Evolutionary conservation across 2,888 invertebrate genomes (phyloP), one percentile per base, ranked within the genome.

Genomic region (Sclerodermus sp.): DNA sequence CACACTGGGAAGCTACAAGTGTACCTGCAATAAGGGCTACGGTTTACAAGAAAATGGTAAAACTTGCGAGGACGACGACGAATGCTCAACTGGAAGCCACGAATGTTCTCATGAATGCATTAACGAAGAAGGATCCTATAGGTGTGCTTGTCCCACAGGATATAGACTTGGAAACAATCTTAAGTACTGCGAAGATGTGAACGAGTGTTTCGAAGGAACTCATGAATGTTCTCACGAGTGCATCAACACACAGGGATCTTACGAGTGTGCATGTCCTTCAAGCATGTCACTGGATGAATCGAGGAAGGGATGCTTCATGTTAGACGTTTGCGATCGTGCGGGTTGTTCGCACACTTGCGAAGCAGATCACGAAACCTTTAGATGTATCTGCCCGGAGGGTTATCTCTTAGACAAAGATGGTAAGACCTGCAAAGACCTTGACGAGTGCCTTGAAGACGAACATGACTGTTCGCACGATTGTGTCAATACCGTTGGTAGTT

Each of bases 201-300:
- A 86, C 68, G 85, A 85, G 61, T 85, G 85, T 54, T 62, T 73
- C 1, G 78, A 76, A 10, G 79, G 77, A 36, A 53, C 50, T 15
- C 70, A 79, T 45, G 82, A 80, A n/a, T 87, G 87, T 53, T 80
- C 81, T 0, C 80, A 82, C 54, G 77, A 80, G 37, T 87, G 87
- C 65, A 72, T 79, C 42, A 83, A 84, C 49, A 73, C 77, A 2
- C 79, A 79, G n/a, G 84, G 83, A 1, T 77, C 81, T 16, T 79
- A 77, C 49, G 70, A 70, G 41, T 86, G 85, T 57, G 69, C 75
- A 1, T 85, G 85, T 63, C 82, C 81, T 2, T 57, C 64, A 2
- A 83, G 68, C 12, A 67, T 74, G 69, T 43, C 38, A 12, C 41
- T 73, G 30, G 64, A 66, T 2, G 63, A 63, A 0, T 57, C 61